Evolutionary conservation across 1,140 invertebrate genomes (phyloP), one percentile per base, ranked within the genome.

Genomic region (Nasonia vitripennis): DNA sequence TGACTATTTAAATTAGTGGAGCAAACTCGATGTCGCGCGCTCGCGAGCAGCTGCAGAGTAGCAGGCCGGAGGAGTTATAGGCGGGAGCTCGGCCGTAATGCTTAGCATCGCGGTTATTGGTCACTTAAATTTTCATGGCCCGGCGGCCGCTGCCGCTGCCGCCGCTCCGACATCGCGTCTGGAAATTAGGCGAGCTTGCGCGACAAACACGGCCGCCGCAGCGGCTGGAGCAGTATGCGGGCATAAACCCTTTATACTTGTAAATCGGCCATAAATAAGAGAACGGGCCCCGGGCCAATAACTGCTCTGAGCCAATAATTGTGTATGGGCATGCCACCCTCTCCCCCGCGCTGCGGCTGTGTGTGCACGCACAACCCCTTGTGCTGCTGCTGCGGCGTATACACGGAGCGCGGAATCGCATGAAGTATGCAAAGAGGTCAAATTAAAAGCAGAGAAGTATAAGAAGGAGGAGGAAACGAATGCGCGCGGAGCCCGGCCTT

Each of bases 1-100:
- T 14, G 77, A 86, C 85, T 86, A 86, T 86, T 86, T 86, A 86
- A 86, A 86, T 86, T 86, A 86, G 81, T 27, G 67, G n/a, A 2
- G 37, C 5, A 75, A 85, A 85, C 84, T 70, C 70, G 78, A 67
- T 81, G 45, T 81, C 83, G 37, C 31, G 48, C 41, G 41, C 23
- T 31, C n/a, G 34, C 17, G 68, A 74, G 73, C 37, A 71, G 11
- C 68, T 10, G 68, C 68, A 71, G 27, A 27, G 31, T 11, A 34
- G 71, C 31, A 31, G n/a, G 62, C 6, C 7, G 23, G n/a, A 31
- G 48, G 62, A 81, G 51, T 41, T 79, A 75, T 41, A 75, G 34
- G 41, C 75, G 45, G n/a, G 12, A n/a, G 41, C 75, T 27, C 10
- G 45, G 48, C 41, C 37, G 41, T 41, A 48, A 81, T 68, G n/a